phyloP scores from a whole-genome alignment of 2,113 vertebrate genomes.

The Delphinapterus leucas region DNA sequence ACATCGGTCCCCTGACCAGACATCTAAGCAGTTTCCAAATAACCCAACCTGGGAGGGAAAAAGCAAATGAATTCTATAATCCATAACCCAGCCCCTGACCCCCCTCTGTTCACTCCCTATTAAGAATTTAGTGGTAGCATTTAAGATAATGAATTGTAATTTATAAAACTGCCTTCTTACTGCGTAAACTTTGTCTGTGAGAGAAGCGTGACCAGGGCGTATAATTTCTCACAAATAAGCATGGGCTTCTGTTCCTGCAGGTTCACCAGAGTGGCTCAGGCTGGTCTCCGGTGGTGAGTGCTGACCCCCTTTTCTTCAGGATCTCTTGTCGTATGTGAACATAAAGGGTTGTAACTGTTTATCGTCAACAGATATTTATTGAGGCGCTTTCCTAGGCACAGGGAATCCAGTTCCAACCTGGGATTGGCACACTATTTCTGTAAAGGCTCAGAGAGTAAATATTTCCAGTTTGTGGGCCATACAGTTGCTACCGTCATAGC shows the following conservation, averaged over 20 bases:
- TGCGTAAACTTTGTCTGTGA: accelerated
- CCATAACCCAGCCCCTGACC: accelerated
- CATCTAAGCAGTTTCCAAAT: background rate
- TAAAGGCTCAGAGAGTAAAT: background rate
- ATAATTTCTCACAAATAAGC: background rate
- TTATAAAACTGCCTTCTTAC: background rate
- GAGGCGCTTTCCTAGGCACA: background rate
- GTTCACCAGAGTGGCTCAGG: slow-evolving; percentile 98
- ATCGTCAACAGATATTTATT: accelerated
- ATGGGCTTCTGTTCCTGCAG: slow-evolving; percentile 72
- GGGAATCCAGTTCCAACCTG: background rate
- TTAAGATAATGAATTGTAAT: accelerated
- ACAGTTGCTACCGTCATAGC: background rate
- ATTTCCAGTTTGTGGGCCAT: background rate
- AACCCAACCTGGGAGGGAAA: background rate
- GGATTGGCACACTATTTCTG: background rate
- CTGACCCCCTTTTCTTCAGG: background rate
- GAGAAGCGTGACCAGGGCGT: background rate
- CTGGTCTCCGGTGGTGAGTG: slow-evolving; percentile 99
- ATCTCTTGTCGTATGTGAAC: too few relatives aligned
- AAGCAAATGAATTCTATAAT: background rate
- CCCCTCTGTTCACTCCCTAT: background rate
- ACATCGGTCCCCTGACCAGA: background rate
- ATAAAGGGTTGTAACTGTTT: accelerated
- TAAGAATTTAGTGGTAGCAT: background rate